These are phyloP conservation scores for Rhea pennata DNA, from an alignment of 2,113 vertebrate species.

Conservation along the genomic window DNA sequence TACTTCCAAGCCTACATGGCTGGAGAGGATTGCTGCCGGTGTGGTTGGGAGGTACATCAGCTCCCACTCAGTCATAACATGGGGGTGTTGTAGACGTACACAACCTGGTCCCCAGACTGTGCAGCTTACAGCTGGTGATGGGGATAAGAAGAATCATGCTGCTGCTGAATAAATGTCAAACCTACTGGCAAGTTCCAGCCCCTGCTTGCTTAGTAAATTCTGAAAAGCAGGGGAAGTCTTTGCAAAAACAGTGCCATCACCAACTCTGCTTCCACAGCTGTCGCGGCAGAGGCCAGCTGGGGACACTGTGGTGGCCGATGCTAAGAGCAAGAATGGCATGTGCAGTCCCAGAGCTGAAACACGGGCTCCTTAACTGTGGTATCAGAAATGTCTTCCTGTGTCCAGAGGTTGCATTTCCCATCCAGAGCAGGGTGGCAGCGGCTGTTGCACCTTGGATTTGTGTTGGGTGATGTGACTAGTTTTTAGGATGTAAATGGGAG, in stretches of 20 bases:
- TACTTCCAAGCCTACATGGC: not conserved
- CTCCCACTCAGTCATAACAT: not conserved
- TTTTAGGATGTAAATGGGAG: not conserved
- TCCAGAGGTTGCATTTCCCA: not conserved
- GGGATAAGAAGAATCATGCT: not conserved
- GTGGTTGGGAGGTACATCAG: not conserved
- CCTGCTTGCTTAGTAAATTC: not conserved
- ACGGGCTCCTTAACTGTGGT: not conserved
- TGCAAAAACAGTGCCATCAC: not conserved
- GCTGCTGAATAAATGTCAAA: not conserved
- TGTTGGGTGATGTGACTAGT: accelerated
- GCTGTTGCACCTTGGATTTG: not conserved
- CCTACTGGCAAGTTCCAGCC: not conserved
- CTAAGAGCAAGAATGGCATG: accelerated
- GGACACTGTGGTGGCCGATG: accelerated
- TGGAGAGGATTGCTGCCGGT: too few relatives aligned
- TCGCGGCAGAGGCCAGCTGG: accelerated
- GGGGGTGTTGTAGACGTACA: too few relatives aligned
- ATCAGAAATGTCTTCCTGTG: not conserved
- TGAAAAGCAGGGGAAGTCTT: not conserved
- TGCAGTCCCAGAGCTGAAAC: not conserved
- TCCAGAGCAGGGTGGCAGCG: too few relatives aligned
- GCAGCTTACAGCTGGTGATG: too few relatives aligned
- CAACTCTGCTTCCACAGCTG: not conserved
- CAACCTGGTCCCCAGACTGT: too few relatives aligned